These are phyloP conservation scores for Ametastegia equiseti DNA, from an alignment of 2,888 invertebrate species.

Conservation along the genomic window DNA sequence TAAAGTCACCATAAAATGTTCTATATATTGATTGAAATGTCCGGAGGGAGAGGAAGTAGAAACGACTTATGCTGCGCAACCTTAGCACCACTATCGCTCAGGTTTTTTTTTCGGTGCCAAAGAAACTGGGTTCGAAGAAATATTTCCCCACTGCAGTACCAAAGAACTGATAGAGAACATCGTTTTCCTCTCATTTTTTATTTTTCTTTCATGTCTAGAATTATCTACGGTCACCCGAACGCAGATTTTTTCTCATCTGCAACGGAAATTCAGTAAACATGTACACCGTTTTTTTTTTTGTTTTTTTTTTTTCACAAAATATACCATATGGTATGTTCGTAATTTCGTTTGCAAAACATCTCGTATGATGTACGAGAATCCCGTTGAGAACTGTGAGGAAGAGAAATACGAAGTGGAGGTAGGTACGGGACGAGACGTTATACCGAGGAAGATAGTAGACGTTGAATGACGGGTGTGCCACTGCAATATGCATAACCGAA, in stretches of 20 bases:
- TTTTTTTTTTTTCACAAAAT: not conserved
- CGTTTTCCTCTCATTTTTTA: not conserved
- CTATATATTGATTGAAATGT: slow-evolving; percentile 37
- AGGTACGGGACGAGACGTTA: not conserved
- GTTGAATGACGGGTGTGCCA: slow-evolving; percentile 71
- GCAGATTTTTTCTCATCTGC: too few species aligned
- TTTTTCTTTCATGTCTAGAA: not conserved
- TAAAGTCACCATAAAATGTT: slow-evolving; percentile 16
- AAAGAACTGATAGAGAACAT: not conserved
- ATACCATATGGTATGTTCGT: not conserved
- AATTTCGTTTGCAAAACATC: not conserved
- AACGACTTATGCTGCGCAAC: too few species aligned
- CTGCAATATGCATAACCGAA: slow-evolving; percentile 73
- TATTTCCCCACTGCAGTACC: not conserved
- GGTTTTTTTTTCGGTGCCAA: slow-evolving; percentile 13
- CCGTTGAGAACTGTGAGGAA: not conserved
- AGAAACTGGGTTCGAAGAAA: not conserved
- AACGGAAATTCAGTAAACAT: not conserved
- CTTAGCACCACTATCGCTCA: slow-evolving; percentile 19
- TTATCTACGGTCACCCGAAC: not conserved
- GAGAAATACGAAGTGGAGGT: not conserved
- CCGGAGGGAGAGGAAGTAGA: slow-evolving; percentile 1
- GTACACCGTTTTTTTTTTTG: too few species aligned
- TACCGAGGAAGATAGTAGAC: slow-evolving; percentile 49
- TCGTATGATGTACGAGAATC: not conserved